These are phyloP conservation scores for Tupiocoris notatus DNA, from an alignment of 2,888 invertebrate genomes.

Conservation along the genomic window DNA sequence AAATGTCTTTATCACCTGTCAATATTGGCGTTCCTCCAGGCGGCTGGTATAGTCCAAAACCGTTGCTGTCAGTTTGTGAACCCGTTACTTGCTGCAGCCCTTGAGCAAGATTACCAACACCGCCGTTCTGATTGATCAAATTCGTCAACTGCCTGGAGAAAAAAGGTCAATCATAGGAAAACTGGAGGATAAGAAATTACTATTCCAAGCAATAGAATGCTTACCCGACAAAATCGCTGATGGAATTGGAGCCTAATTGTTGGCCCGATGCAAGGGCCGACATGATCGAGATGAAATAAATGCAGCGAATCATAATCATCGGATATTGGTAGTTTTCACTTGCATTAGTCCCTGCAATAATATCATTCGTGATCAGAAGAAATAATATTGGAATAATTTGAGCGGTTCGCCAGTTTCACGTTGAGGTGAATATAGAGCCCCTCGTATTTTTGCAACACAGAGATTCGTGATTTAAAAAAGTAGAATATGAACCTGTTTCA, in stretches of 20 bases:
- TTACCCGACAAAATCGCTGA: constrained; percentile 39
- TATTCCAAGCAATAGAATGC: too few relatives aligned
- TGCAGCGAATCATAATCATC: not conserved
- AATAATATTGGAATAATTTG: too few relatives aligned
- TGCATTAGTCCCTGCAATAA: too few relatives aligned
- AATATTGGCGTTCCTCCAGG: constrained; percentile 18
- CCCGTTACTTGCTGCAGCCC: constrained; percentile 27
- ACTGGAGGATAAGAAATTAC: too few relatives aligned
- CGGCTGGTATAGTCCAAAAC: constrained; percentile 31
- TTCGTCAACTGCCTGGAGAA: constrained; percentile 43
- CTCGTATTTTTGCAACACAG: too few relatives aligned
- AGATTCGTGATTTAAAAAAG: too few relatives aligned
- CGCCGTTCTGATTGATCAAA: constrained; percentile 47
- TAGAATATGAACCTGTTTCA: too few relatives aligned
- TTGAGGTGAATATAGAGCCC: too few relatives aligned
- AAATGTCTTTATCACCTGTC: too few relatives aligned
- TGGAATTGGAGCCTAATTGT: constrained; percentile 17
- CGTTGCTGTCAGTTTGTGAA: constrained; percentile 4
- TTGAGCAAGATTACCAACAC: constrained; percentile 39
- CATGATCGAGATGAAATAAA: not conserved
- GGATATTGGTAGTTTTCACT: too few relatives aligned
- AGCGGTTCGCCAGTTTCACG: too few relatives aligned
- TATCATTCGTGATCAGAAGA: too few relatives aligned
- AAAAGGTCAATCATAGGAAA: not conserved
- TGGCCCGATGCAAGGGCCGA: constrained; percentile 7